These are phyloP conservation scores for Labrus mixtus DNA, from an alignment of 2,113 vertebrate species.

Conservation along the genomic window DNA sequence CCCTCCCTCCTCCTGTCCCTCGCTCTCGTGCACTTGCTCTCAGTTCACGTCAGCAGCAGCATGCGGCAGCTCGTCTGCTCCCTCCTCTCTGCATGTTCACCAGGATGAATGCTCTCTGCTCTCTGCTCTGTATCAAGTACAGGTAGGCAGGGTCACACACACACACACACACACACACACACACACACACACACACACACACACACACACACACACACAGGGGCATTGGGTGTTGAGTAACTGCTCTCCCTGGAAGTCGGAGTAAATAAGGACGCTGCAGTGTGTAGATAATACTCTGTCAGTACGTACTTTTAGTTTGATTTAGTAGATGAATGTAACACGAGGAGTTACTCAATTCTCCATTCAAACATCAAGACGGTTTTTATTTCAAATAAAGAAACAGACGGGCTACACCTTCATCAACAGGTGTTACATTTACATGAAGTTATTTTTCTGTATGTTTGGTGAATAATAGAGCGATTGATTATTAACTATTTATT, in stretches of 20 bases:
- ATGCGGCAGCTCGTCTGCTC: slow-evolving; percentile 39
- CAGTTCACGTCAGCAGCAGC: slow-evolving; percentile 40
- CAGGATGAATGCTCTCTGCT: slow-evolving; percentile 65
- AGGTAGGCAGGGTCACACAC: slow-evolving; percentile 52
- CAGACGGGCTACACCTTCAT: neutral
- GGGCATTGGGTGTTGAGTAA: neutral
- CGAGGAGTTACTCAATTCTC: neutral
- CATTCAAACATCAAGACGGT: neutral
- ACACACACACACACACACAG: slow-evolving; percentile 26
- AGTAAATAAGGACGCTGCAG: neutral
- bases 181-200: slow-evolving; percentile 19
- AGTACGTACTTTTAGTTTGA: neutral
- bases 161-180: slow-evolving; percentile 17
- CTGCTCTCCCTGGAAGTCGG: slow-evolving; percentile 8
- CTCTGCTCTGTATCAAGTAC: slow-evolving; percentile 70
- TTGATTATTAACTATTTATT: no score
- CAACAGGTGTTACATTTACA: neutral
- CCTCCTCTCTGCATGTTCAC: slow-evolving; percentile 27
- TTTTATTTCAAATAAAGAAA: neutral
- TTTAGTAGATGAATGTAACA: neutral
- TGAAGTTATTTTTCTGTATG: neutral
- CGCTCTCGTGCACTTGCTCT: neutral
- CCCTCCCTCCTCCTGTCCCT: slow-evolving; percentile 15
- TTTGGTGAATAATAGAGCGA: neutral
- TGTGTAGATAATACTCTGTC: neutral